Conservation (phyloP, 2,797 vertebrate species). For the Sandelia bainsii region DNA sequence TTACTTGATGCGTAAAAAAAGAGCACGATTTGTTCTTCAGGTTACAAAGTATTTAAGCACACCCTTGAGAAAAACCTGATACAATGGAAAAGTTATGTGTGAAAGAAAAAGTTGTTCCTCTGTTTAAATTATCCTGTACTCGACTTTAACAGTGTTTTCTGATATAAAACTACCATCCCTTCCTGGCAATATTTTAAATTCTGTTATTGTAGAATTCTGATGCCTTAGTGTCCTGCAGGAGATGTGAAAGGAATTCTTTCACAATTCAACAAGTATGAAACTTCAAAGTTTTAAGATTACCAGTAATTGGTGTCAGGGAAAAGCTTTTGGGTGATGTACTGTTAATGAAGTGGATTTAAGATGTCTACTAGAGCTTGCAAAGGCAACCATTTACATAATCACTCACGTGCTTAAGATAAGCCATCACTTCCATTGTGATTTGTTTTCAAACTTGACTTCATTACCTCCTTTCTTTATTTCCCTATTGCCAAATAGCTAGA, state of each 20-base stretch:
- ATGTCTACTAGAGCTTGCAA: conserved; percentile 4
- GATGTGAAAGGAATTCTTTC: conserved; percentile 1
- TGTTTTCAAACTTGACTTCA: conserved; percentile 36
- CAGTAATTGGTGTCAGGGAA: conserved; percentile 52
- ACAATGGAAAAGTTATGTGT: conserved; percentile 15
- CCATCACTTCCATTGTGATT: conserved; percentile 37
- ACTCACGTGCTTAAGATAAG: conserved; percentile 24
- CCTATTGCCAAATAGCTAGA: conserved; percentile 61
- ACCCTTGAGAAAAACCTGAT: conserved; percentile 37
- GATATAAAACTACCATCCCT: neutral
- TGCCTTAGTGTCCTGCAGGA: conserved; percentile 39
- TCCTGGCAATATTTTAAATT: conserved; percentile 19
- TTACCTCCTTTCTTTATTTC: conserved; percentile 39
- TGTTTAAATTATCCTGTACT: conserved; percentile 20
- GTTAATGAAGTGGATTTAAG: conserved; percentile 44
- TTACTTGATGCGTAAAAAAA: conserved; percentile 54
- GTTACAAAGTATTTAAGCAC: conserved; percentile 52
- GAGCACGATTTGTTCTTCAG: conserved; percentile 53
- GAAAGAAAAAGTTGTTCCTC: conserved; percentile 21
- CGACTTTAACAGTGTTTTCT: conserved; percentile 35
- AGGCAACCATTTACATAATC: conserved; percentile 46
- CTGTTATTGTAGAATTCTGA: conserved; percentile 5
- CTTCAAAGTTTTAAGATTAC: conserved; percentile 44
- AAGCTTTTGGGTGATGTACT: conserved; percentile 22
- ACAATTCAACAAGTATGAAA: conserved; percentile 22